These are phyloP conservation scores for Lycaon pictus DNA, from an alignment of 2,113 vertebrate genomes.

Conservation along the genomic window DNA sequence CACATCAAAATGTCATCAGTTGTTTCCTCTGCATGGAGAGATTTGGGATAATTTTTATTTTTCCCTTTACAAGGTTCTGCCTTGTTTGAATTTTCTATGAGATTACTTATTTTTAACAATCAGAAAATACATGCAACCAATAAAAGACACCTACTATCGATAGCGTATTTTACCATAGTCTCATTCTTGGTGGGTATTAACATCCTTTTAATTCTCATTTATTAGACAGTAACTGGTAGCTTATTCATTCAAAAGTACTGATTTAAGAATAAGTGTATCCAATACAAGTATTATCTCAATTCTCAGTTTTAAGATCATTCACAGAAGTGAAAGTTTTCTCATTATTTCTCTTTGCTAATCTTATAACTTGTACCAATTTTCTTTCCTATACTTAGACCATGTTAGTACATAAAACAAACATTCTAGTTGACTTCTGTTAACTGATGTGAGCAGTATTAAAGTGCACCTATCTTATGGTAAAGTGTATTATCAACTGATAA, in stretches of 20 bases:
- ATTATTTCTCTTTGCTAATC: background rate
- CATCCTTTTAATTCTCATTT: background rate
- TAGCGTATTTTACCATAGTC: background rate
- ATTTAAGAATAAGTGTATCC: background rate
- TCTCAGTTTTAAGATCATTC: background rate
- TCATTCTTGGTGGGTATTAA: background rate
- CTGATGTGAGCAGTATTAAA: background rate
- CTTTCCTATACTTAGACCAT: background rate
- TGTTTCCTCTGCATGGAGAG: background rate
- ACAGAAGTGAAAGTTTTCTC: background rate
- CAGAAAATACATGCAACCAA: background rate
- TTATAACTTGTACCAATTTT: background rate
- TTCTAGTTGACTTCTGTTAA: background rate
- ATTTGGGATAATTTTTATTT: background rate
- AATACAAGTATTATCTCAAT: background rate
- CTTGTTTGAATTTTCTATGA: background rate
- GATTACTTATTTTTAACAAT: background rate
- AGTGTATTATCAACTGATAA: background rate
- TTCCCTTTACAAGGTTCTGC: background rate
- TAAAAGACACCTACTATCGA: background rate
- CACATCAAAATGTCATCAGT: background rate
- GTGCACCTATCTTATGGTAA: background rate
- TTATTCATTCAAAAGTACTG: constrained; percentile 10
- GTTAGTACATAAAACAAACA: background rate
- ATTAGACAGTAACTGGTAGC: background rate